Percentiles rank a stretch among this genome's conserved stretches.
phyloP scores from a whole-genome alignment of 2,113 vertebrate species.

The Nothoprocta perdicaria region DNA sequence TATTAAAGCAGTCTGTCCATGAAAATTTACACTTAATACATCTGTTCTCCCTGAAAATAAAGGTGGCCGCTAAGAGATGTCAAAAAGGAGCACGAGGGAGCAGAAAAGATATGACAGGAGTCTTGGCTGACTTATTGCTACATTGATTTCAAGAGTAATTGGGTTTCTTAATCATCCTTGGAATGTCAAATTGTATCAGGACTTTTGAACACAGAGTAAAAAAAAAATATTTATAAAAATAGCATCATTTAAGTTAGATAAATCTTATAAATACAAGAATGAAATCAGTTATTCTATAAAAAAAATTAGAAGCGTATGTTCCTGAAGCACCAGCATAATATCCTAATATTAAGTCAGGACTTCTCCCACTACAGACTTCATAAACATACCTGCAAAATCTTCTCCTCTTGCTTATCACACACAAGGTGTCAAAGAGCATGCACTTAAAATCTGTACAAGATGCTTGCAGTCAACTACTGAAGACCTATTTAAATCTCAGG shows the following conservation, averaged over 20 bases:
- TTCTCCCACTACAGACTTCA: conserved; percentile 27
- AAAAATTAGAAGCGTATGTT: conserved; percentile 56
- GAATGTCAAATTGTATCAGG: conserved; percentile 43
- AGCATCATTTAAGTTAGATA: conserved; percentile 66
- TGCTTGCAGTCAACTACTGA: neutral
- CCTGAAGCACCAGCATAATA: conserved; percentile 69
- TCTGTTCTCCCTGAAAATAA: conserved; percentile 63
- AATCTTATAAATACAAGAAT: conserved; percentile 75
- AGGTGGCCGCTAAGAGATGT: conserved; percentile 25
- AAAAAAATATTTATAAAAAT: conserved; percentile 77
- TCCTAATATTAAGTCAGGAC: conserved; percentile 39
- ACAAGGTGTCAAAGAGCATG: neutral
- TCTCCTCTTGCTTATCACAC: neutral
- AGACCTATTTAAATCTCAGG: neutral
- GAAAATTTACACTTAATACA: conserved; percentile 75
- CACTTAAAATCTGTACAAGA: neutral
- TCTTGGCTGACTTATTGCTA: conserved; percentile 73
- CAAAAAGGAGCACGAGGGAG: conserved; percentile 42
- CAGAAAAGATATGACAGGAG: conserved; percentile 35
- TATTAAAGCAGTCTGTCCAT: conserved; percentile 49
- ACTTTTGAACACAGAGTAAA: conserved; percentile 11
- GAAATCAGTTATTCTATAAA: conserved; percentile 49
- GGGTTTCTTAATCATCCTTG: conserved; percentile 17
- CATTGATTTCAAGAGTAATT: conserved; percentile 48
- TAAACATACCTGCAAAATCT: conserved; percentile 1